These are phyloP conservation scores for Ashinkailepas kermadecensis DNA, from an alignment of 2,888 invertebrate genomes.

Conservation along the genomic window DNA sequence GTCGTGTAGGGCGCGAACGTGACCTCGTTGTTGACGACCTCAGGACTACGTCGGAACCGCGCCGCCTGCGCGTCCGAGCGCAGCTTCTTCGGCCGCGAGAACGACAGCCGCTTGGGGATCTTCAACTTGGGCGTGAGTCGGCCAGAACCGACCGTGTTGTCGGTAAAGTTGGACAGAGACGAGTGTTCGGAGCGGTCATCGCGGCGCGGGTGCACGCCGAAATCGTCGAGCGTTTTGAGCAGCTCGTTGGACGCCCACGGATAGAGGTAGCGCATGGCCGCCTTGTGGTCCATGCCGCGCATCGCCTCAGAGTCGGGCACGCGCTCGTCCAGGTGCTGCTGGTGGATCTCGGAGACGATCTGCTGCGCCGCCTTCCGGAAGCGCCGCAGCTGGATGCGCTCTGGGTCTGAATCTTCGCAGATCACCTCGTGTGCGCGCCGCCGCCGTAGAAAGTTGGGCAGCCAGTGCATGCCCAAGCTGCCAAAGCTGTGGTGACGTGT, in stretches of 20 bases:
- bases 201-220: not conserved
- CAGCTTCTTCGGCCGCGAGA: conserved; percentile 1
- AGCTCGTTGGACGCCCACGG: not conserved
- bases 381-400: not conserved
- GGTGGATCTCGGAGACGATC: not conserved
- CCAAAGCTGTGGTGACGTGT: not conserved
- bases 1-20: not conserved
- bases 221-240: not conserved
- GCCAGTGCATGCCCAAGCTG: not conserved
- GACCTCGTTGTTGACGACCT: not conserved
- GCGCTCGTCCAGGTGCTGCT: conserved; percentile 17
- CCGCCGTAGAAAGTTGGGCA: not conserved
- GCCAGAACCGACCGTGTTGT: not conserved
- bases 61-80: not conserved
- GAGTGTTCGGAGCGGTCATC: conserved; percentile 2
- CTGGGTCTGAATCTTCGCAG: not conserved
- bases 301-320: not conserved
- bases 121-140: conserved; percentile 1
- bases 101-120: not conserved
- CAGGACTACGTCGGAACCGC: not conserved
- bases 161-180: conserved; percentile 1
- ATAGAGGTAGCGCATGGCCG: conserved; percentile 1
- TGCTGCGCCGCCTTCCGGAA: not conserved
- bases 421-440: not conserved
- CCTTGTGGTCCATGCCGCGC: not conserved